Percentiles rank a stretch among this genome's conserved stretches.
phyloP scores from a whole-genome alignment of 2,113 vertebrate species.

The Philantomba maxwellii region DNA sequence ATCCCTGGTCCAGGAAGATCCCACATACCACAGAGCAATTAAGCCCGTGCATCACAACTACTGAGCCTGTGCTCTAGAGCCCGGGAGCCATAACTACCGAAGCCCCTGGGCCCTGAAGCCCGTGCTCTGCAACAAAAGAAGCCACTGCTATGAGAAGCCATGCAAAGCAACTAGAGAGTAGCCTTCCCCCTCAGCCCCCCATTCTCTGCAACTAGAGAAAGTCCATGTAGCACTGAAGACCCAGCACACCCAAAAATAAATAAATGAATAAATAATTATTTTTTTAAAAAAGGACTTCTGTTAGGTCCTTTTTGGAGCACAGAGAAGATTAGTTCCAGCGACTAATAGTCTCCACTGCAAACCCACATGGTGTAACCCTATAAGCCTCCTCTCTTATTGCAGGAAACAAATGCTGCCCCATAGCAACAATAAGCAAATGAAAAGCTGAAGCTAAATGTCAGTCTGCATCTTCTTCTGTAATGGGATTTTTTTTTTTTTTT shows the following conservation, averaged over 20 bases:
- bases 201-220: not conserved
- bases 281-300: not conserved
- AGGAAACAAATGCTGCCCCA: not conserved
- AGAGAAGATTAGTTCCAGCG: not conserved
- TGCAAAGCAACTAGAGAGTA: not conserved
- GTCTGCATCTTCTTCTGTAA: not conserved
- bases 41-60: not conserved
- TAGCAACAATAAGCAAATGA: not conserved
- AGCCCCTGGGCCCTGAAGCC: not conserved
- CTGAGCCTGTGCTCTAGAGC: not conserved
- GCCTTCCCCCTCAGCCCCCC: rapidly evolving
- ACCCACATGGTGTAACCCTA: not conserved
- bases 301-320: not conserved
- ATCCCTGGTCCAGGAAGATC: not conserved
- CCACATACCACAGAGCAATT: not conserved
- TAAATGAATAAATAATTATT: not conserved
- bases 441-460: not conserved
- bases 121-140: not conserved
- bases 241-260: not conserved
- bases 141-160: not conserved
- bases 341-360: not conserved
- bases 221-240: not conserved
- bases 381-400: not conserved
- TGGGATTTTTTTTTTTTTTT: not conserved
- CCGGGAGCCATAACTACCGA: not conserved